Conservation (phyloP, 2,113 vertebrate genomes). For the Odontophorus gujanensis region DNA sequence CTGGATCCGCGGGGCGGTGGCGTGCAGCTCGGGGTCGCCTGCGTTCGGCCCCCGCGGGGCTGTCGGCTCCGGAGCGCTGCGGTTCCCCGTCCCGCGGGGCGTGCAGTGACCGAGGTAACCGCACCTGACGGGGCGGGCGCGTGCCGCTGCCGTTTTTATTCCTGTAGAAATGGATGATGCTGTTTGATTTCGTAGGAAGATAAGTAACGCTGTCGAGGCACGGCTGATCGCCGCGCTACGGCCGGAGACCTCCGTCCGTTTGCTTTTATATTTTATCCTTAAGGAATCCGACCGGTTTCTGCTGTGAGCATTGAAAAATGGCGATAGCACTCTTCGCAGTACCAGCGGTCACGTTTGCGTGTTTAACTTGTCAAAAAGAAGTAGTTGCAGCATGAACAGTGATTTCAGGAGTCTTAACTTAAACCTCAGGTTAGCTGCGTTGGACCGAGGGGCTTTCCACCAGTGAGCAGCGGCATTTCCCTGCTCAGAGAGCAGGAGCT, state of each 20-base stretch:
- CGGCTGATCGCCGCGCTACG: not conserved
- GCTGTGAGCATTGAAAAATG: not conserved
- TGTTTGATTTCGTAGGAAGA: not conserved
- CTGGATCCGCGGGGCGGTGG: not conserved
- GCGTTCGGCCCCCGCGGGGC: no score
- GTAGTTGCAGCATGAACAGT: not conserved
- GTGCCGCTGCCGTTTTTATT: not conserved
- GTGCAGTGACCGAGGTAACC: no score
- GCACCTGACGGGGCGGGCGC: not conserved
- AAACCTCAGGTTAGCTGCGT: conserved; percentile 8
- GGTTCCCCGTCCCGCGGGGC: no score
- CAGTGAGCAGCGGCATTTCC: not conserved
- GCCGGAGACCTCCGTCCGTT: not conserved
- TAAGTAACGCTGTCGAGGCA: not conserved
- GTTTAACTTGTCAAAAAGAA: conserved; percentile 11
- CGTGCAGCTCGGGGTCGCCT: no score
- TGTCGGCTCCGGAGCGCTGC: no score
- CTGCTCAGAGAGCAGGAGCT: not conserved
- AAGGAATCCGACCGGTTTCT: not conserved
- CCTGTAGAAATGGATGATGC: not conserved
- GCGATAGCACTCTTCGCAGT: not conserved
- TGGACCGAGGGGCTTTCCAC: conserved; percentile 45
- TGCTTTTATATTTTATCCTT: conserved; percentile 10
- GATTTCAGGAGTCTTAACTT: conserved; percentile 49
- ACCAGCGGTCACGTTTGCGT: not conserved